Evolutionary conservation across 1,140 invertebrate genomes (phyloP).

Genomic region (Macrobrachium rosenbergii): DNA sequence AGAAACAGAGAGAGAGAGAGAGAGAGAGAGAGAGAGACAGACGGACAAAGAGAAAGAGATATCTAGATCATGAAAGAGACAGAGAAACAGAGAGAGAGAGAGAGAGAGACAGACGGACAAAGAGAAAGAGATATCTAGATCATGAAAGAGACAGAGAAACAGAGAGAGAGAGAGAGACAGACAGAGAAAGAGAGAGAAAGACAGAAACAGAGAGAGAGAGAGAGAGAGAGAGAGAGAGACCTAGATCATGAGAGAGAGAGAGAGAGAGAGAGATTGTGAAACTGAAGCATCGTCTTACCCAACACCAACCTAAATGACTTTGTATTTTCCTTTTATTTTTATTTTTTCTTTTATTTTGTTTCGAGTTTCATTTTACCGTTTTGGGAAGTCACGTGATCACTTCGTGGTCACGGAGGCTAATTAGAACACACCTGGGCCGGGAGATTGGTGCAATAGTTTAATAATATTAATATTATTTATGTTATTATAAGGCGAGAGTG

Average conservation of each 20-base stretch:
- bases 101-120: background rate
- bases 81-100: background rate
- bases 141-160: background rate
- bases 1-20: constrained; percentile 5
- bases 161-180: constrained; percentile 6
- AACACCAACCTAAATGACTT: background rate
- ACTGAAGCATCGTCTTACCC: background rate
- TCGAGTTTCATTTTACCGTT: too few relatives aligned
- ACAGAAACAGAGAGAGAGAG: background rate
- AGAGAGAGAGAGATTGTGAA: background rate
- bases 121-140: background rate
- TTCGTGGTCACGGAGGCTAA: too few relatives aligned
- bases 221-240: background rate
- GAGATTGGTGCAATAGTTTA: too few relatives aligned
- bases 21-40: constrained; percentile 13
- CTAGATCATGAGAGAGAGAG: too few relatives aligned
- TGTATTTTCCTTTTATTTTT: background rate
- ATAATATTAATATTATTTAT: too few relatives aligned
- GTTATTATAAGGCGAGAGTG: too few relatives aligned
- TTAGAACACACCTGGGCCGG: too few relatives aligned
- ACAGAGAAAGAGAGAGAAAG: background rate
- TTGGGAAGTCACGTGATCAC: too few relatives aligned
- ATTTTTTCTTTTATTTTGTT: too few relatives aligned
- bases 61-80: background rate
- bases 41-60: background rate